Percentiles rank a stretch among this genome's conserved stretches.
These are phyloP conservation scores for Manis pentadactyla DNA, from an alignment of 2,797 vertebrate genomes.

Conservation along the genomic window DNA sequence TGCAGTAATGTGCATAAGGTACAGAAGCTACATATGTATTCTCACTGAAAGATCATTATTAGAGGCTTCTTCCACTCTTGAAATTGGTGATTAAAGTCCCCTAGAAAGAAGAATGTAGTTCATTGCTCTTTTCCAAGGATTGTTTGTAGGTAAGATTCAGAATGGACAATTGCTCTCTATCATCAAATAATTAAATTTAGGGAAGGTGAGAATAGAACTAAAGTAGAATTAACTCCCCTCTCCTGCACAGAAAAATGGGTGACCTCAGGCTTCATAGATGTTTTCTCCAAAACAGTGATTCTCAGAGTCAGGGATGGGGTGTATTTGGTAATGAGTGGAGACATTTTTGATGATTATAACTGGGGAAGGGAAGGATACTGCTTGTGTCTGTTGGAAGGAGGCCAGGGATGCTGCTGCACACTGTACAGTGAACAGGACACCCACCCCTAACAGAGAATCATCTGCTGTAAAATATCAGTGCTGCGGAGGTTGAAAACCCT, in stretches of 20 bases:
- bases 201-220: neutral
- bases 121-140: neutral
- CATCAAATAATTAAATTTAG: slow-evolving; percentile 2
- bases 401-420: neutral
- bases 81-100: neutral
- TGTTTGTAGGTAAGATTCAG: neutral
- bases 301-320: neutral
- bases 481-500: neutral
- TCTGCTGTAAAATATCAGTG: neutral
- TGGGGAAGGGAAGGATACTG: neutral
- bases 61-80: neutral
- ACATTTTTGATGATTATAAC: neutral
- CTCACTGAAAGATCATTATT: neutral
- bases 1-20: neutral
- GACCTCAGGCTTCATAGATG: neutral
- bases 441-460: neutral
- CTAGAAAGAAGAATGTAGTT: slow-evolving; percentile 17
- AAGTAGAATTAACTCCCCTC: neutral
- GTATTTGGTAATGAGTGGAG: neutral
- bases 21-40: neutral
- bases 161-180: neutral
- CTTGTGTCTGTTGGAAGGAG: neutral
- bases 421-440: neutral
- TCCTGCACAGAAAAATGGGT: no score
- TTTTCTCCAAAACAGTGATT: slow-evolving; percentile 43